Evolutionary conservation across 2,113 vertebrate genomes (phyloP).

Genomic region (Suricata suricatta): DNA sequence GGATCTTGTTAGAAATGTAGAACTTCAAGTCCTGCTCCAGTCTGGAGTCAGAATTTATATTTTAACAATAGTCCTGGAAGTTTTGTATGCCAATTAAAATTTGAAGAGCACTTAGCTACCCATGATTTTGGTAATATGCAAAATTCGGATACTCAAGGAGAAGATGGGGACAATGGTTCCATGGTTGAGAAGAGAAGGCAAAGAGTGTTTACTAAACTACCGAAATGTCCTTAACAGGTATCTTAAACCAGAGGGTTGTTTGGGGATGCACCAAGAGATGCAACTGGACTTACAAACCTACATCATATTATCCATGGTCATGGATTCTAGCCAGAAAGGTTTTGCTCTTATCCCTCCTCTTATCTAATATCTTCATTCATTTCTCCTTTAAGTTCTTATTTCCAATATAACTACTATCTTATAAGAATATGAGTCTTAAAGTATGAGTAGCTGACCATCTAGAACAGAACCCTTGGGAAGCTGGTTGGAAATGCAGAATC

Average conservation of each 20-base stretch:
- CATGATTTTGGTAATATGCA: neutral
- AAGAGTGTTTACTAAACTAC: neutral
- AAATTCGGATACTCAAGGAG: neutral
- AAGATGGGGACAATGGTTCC: neutral
- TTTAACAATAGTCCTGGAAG: neutral
- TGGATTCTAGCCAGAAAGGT: neutral
- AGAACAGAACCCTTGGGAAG: neutral
- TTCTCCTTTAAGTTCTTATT: neutral
- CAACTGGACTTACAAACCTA: neutral
- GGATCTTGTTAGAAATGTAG: neutral
- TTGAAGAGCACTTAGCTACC: neutral
- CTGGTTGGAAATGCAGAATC: neutral
- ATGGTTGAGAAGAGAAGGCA: neutral
- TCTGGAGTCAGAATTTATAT: neutral
- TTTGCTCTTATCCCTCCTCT: neutral
- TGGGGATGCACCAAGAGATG: neutral
- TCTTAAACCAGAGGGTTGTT: neutral
- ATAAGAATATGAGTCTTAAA: neutral
- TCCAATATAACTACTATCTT: neutral
- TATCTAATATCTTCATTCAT: neutral
- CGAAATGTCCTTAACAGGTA: neutral
- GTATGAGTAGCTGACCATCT: neutral
- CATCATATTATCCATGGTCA: neutral
- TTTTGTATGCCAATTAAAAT: neutral
- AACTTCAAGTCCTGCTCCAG: neutral